Percentiles rank a stretch among this genome's conserved stretches.
Evolutionary conservation across 2,113 vertebrate species (phyloP).

Genomic region (Hoplias malabaricus): DNA sequence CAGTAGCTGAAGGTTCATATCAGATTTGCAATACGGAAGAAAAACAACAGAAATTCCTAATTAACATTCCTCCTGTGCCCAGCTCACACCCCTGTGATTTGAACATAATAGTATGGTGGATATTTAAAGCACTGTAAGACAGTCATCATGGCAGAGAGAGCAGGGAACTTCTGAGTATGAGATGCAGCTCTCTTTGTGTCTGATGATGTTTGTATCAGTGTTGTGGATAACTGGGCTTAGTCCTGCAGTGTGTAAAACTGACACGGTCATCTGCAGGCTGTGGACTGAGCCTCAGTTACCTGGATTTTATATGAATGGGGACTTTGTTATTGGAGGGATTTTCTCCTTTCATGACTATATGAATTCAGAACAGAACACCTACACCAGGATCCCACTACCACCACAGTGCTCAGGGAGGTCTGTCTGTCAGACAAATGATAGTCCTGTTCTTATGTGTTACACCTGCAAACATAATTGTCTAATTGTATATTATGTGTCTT

Average conservation of each 20-base stretch:
- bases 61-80: background rate
- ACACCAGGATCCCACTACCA: constrained; percentile 48
- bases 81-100: constrained; percentile 51
- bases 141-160: constrained; percentile 60
- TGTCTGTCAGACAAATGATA: background rate
- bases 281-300: background rate
- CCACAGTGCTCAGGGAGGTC: constrained; percentile 58
- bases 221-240: background rate
- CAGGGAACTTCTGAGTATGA: constrained; percentile 52
- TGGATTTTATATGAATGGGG: background rate
- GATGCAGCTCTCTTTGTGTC: constrained; percentile 62
- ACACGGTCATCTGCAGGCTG: background rate
- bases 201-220: background rate
- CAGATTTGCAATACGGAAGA: no score
- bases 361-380: constrained; percentile 51
- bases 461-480: no score
- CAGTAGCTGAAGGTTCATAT: no score
- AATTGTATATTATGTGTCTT: no score
- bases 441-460: no score
- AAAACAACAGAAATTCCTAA: no score
- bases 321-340: background rate
- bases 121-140: constrained; percentile 42
- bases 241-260: background rate
- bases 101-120: background rate
- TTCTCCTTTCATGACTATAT: background rate